Conservation (phyloP, 2,113 vertebrate genomes). For the Rostratula benghalensis region DNA sequence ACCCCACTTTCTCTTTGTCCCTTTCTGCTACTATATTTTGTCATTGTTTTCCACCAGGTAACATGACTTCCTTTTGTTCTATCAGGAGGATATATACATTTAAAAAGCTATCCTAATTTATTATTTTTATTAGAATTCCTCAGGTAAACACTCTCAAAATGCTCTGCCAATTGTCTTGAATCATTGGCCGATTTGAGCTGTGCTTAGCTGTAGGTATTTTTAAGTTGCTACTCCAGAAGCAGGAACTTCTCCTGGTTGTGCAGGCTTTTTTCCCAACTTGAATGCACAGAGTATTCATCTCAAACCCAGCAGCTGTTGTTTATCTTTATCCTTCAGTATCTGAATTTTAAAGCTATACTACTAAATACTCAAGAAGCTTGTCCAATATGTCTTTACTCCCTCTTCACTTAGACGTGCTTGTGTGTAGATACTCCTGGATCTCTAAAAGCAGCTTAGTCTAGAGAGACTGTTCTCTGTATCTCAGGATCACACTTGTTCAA, state of each 20-base stretch:
- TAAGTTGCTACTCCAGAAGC: neutral
- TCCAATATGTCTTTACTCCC: neutral
- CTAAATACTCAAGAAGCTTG: neutral
- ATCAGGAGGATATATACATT: neutral
- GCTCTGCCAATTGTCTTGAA: neutral
- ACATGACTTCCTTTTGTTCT: neutral
- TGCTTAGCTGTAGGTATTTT: neutral
- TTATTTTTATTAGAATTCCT: neutral
- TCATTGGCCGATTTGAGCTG: neutral
- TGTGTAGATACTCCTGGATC: neutral
- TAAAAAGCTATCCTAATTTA: neutral
- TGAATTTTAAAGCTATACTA: neutral
- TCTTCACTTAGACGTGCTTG: neutral
- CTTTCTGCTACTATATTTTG: neutral
- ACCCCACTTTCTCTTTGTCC: neutral
- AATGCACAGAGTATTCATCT: neutral
- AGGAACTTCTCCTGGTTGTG: neutral
- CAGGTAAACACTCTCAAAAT: neutral
- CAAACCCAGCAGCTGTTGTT: slow-evolving; percentile 9
- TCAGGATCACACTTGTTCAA: slow-evolving; percentile 18
- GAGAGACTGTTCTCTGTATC: neutral
- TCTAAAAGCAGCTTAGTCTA: neutral
- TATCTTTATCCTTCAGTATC: slow-evolving; percentile 12
- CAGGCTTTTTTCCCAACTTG: neutral
- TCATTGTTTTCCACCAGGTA: neutral